Evolutionary conservation across 1,140 invertebrate species (phyloP), one percentile per base, ranked within the genome.

Genomic region (Macrotrachela quadricornifera): DNA sequence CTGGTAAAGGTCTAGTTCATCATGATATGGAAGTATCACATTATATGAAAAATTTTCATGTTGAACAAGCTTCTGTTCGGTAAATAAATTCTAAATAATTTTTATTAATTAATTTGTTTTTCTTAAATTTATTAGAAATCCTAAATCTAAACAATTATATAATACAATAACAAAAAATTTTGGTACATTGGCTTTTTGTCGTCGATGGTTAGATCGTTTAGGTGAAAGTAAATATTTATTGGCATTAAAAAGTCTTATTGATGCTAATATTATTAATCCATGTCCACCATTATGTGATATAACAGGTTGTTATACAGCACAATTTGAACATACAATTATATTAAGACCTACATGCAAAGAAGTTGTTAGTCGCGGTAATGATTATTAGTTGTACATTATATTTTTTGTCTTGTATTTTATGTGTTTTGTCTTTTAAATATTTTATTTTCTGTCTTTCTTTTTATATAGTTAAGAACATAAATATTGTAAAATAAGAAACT

Each of bases 11-110:
- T 13, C 74, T 85, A 50, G 91, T 99, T 1, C 87, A 95, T 67
- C 91, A 97, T 69, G 94, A 97, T 66, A 90, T 96, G 82, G 92
- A 99, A 63, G 85, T 83, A 57, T 96, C 90, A 37, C 94, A 99
- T 73, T 99, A 99, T 64, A 99, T 97, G 92, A 97, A 96, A 69
- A 91, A 92, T 65, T 97, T 84, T 70, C 90, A 99, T 61, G 79
- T 80, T 66, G 81, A 83, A 55, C 88, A 83, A 71, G 83, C 91
- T 42, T 86, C 86, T 50, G 67, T 94, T 42, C 67, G 75, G 64
- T 72, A 60, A 54, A 49, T 54, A n/a, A 30, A 38, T 17, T 46
- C 42, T 51, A 18, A 21, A 15, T 17, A 18, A 49, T 36, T 6
- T 46, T 46, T 42, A n/a, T 43, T 50, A 21, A 50, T 42, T 43